These are phyloP conservation scores for Drosophila varians DNA, from an alignment of 1,140 invertebrate genomes.

Conservation along the genomic window DNA sequence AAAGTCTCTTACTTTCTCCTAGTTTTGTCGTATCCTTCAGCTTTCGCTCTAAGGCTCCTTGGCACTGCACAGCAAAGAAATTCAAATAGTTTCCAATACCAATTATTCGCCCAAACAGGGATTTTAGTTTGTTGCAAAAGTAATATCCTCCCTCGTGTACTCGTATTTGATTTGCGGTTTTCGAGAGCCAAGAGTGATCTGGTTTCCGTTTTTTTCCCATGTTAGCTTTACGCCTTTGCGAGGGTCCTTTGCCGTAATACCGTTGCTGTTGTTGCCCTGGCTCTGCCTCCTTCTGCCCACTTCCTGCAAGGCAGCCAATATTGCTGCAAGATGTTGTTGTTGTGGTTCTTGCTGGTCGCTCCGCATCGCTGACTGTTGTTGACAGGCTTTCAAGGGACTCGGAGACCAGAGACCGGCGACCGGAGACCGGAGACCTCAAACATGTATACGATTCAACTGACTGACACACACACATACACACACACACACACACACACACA, in stretches of 20 bases:
- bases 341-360: constrained; percentile 11
- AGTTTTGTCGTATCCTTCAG: too few species aligned
- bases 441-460: neutral
- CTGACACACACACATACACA: neutral
- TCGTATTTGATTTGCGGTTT: neutral
- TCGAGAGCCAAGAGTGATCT: neutral
- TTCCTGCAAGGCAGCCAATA: constrained; percentile 24
- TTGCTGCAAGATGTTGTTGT: constrained; percentile 5
- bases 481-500: neutral
- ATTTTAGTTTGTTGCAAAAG: neutral
- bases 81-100: too few species aligned
- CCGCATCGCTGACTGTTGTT: constrained; percentile 53
- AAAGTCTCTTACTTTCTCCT: too few species aligned
- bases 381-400: constrained; percentile 56
- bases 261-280: neutral
- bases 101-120: neutral
- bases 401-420: neutral
- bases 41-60: too few species aligned
- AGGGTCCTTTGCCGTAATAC: neutral
- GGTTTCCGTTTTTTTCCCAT: neutral
- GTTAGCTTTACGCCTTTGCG: neutral
- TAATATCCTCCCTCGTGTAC: neutral
- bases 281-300: neutral
- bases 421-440: constrained; percentile 2
- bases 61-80: too few species aligned